Base-by-base conservation (phyloP, 2,113 vertebrate species). In the Coryphaenoides rupestris region DNA sequence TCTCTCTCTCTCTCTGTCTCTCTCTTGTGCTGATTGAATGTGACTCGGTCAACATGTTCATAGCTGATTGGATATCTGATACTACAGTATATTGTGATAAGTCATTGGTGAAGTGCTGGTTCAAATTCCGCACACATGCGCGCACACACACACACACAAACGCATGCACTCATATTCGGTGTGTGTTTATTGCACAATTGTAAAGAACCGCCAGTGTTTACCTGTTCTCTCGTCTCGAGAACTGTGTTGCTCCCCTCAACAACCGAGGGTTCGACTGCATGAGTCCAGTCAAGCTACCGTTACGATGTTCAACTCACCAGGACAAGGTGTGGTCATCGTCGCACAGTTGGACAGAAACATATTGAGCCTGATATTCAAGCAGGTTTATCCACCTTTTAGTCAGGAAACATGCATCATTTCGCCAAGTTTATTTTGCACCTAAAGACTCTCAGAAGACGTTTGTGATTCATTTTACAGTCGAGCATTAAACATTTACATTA, bases 21-120 rank as follows among this genome's bases (percentile, higher is more conserved):
- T 26, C 24, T 40, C 33, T 40, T 74, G 77, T 75, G 74, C 72
- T 80, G 76, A 80, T 40, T 87, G 85, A 90, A 87, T 88, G 87
- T 90, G 88, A 83, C 65, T 80, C 49, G 63, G 69, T 78, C 58
- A 75, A 53, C 70, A 69, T 65, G 71, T 40, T 10, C 33, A 40
- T 40, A 47, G 46, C 65, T 75, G 10, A 0, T 53, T 69, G 64
- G 60, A 61, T 72, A 63, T 26, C 60, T 68, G 55, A 66, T 72
- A 40, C 33, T 79, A n/a, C n/a, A n/a, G n/a, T n/a, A n/a, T n/a
- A n/a, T 72, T 72, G 57, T 67, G 54, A 68, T 46, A 67, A 9
- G 53, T 49, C 47, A 60, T 53, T 64, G 40, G 62, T 52, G 14
- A 46, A 15, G 16, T 59, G 23, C 56, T 66, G 10, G 64, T 22